Conservation (phyloP, 2,797 vertebrate genomes). For the Prionace glauca region DNA sequence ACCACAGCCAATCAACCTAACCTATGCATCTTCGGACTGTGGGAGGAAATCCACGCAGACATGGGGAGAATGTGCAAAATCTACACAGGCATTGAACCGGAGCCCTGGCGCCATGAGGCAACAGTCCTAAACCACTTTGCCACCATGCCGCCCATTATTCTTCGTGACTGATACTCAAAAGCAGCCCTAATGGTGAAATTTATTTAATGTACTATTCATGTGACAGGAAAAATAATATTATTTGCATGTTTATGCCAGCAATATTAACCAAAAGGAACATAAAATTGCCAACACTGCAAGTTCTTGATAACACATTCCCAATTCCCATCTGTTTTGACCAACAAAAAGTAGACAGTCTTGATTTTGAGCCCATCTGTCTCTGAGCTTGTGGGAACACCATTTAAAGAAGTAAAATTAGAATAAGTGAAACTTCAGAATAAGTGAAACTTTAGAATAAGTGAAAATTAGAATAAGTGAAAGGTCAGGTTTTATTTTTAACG, state of each 20-base stretch:
- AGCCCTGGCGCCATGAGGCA: too few relatives aligned
- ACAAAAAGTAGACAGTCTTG: background rate
- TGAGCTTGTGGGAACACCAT: background rate
- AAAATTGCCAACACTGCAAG: background rate
- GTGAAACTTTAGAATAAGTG: too few relatives aligned
- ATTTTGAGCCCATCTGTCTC: background rate
- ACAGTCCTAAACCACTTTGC: too few relatives aligned
- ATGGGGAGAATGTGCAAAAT: too few relatives aligned
- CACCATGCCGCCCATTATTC: background rate
- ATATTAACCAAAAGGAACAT: background rate
- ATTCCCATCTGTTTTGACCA: background rate
- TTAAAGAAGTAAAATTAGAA: background rate
- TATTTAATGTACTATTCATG: background rate
- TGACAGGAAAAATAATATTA: background rate
- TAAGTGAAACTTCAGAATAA: background rate
- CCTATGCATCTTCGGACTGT: too few relatives aligned
- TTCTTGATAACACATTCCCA: background rate
- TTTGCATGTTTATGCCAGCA: background rate
- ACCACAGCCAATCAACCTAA: too few relatives aligned
- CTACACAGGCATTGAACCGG: too few relatives aligned
- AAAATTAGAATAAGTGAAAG: background rate
- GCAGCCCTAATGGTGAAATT: background rate
- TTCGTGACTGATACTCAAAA: background rate
- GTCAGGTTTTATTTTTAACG: background rate
- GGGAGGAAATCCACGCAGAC: too few relatives aligned